A percentile compares a stretch with the other conserved stretches of the same genome.
These are phyloP conservation scores for Acleris laterana DNA, from an alignment of 2,888 invertebrate species.

Conservation along the genomic window DNA sequence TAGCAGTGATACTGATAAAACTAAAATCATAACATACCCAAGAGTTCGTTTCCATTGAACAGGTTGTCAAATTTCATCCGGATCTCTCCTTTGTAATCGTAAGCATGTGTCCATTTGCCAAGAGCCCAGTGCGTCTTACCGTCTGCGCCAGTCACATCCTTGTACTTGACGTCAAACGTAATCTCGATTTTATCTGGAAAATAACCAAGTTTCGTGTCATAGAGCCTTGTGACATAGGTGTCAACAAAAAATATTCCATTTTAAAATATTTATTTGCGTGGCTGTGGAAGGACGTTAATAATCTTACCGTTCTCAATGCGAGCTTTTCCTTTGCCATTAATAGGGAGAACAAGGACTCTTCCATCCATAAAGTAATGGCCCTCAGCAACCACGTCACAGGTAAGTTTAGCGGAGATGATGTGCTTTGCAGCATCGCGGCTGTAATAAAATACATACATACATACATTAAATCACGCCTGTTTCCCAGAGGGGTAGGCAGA, in stretches of 20 bases:
- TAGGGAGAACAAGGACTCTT: slow-evolving; percentile 48
- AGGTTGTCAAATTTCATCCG: slow-evolving; percentile 59
- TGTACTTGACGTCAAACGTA: slow-evolving; percentile 44
- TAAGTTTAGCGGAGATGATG: slow-evolving; percentile 46
- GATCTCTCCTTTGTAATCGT: slow-evolving; percentile 56
- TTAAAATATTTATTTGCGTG: no score
- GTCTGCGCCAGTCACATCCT: slow-evolving; percentile 47
- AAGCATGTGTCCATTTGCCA: slow-evolving; percentile 51
- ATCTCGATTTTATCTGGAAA: slow-evolving; percentile 52
- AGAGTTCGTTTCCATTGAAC: slow-evolving; percentile 59
- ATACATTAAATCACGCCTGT: no score
- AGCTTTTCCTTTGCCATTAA: slow-evolving; percentile 54
- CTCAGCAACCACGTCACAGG: slow-evolving; percentile 48
- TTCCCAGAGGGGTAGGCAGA: no score
- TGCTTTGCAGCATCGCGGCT: slow-evolving; percentile 26
- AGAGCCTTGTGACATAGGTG: no score
- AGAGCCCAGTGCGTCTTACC: slow-evolving; percentile 57
- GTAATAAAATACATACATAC: neutral
- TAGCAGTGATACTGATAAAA: no score
- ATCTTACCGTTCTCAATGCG: slow-evolving; percentile 56
- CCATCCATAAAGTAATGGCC: slow-evolving; percentile 61
- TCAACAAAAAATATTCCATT: no score
- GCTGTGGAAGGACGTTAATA: neutral
- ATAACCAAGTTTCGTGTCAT: neutral
- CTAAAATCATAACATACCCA: slow-evolving; percentile 49